Conservation (phyloP, 2,113 vertebrate genomes). For the Psittacus erithacus region DNA sequence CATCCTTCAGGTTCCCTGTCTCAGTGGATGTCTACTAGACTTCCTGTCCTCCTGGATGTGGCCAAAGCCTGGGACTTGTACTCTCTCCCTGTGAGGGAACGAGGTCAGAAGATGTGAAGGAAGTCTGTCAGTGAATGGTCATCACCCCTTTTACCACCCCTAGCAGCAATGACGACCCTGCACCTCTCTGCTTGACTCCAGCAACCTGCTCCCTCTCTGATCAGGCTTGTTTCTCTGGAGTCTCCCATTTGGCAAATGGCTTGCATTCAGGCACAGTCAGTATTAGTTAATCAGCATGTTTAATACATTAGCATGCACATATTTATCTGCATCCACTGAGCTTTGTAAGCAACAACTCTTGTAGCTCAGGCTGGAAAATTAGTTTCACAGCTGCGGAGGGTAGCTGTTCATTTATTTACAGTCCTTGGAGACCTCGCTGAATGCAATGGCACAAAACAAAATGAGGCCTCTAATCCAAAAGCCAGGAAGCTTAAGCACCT, state of each 20-base stretch:
- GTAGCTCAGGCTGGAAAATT: conserved; percentile 41
- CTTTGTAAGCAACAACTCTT: conserved; percentile 36
- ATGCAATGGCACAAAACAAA: conserved; percentile 67
- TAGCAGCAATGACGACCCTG: background rate
- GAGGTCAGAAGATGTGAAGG: background rate
- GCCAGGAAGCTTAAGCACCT: conserved; percentile 73
- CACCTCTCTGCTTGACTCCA: background rate
- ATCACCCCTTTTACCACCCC: background rate
- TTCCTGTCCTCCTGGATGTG: background rate
- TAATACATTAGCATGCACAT: conserved; percentile 30
- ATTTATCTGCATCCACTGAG: conserved; percentile 40
- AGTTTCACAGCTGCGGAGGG: conserved; percentile 61
- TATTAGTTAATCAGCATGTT: conserved; percentile 11
- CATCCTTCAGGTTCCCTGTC: background rate
- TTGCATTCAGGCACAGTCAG: background rate
- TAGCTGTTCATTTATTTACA: conserved; percentile 66
- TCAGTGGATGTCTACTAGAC: background rate
- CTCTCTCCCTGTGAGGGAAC: background rate
- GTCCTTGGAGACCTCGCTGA: conserved; percentile 55
- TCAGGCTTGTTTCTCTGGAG: background rate
- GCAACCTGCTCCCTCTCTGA: background rate
- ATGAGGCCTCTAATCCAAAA: conserved; percentile 68
- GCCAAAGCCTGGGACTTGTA: background rate
- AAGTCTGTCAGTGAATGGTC: background rate
- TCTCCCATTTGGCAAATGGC: background rate